Percentiles rank a stretch among this genome's conserved stretches.
Conservation (phyloP, 2,888 invertebrate genomes). For the Julus scanicus region DNA sequence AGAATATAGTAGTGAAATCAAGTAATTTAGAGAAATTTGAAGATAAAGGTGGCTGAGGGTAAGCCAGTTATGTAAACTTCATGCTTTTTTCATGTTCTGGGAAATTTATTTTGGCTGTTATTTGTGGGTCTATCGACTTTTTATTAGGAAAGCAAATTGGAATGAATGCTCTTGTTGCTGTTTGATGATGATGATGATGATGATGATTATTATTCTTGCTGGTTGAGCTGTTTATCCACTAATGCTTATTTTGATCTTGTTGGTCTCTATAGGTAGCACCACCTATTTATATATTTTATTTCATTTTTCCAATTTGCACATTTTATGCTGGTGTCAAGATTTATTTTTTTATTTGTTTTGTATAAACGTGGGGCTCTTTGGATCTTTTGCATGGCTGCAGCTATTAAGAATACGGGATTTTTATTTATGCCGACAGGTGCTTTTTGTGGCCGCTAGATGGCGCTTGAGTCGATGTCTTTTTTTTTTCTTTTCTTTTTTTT, state of each 20-base stretch:
- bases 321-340: constrained; percentile 55
- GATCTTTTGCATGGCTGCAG: constrained; percentile 42
- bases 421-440: constrained; percentile 39
- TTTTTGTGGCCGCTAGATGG: constrained; percentile 27
- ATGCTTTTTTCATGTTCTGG: constrained; percentile 26
- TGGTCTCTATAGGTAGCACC: constrained; percentile 39
- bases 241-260: constrained; percentile 42
- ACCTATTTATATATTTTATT: constrained; percentile 49
- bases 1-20: neutral
- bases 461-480: constrained; percentile 19
- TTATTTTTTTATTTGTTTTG: constrained; percentile 47
- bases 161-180: constrained; percentile 42
- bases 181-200: constrained; percentile 28
- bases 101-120: constrained; percentile 39
- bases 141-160: constrained; percentile 39
- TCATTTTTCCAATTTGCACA: constrained; percentile 53
- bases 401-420: constrained; percentile 20
- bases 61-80: constrained; percentile 28
- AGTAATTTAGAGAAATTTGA: neutral
- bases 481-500: neutral
- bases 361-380: constrained; percentile 39
- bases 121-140: constrained; percentile 39
- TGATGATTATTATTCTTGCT: constrained; percentile 32
- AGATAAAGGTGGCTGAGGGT: neutral
- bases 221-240: constrained; percentile 42